phyloP scores from a whole-genome alignment of 2,797 vertebrate species.

The Dendrocincla fuliginosa region DNA sequence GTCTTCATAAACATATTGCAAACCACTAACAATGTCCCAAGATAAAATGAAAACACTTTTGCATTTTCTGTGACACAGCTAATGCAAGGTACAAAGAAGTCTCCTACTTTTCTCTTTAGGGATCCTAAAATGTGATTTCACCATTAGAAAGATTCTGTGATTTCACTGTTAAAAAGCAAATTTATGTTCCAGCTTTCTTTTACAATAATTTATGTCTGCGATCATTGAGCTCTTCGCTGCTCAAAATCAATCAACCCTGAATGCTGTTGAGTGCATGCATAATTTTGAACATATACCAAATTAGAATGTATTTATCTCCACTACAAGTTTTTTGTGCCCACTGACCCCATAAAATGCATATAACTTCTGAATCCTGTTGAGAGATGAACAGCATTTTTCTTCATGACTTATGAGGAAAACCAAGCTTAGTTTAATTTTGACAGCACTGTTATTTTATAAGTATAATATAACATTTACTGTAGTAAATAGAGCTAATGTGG shows the following conservation, averaged over 20 bases:
- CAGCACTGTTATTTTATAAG: background rate
- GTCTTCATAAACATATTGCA: background rate
- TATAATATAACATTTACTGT: background rate
- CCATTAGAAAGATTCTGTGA: background rate
- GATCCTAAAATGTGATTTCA: background rate
- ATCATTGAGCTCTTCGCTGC: background rate
- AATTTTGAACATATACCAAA: background rate
- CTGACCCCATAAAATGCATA: background rate
- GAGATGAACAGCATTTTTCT: background rate
- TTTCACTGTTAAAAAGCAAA: background rate
- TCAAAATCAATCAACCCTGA: background rate
- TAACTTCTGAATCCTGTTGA: background rate
- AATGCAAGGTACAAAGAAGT: background rate
- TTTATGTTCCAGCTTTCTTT: background rate
- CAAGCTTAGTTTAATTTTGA: background rate
- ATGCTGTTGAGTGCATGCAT: background rate
- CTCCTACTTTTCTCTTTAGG: background rate
- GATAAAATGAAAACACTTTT: background rate
- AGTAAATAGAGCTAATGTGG: background rate
- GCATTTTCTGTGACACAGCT: background rate
- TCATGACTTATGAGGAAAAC: background rate
- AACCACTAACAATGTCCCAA: background rate
- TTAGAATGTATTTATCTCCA: background rate
- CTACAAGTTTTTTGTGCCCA: background rate
- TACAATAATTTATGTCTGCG: background rate